A percentile compares a stretch with the other conserved stretches of the same genome.
Conservation (phyloP, 2,113 vertebrate species). For the Pelusios castaneus region DNA sequence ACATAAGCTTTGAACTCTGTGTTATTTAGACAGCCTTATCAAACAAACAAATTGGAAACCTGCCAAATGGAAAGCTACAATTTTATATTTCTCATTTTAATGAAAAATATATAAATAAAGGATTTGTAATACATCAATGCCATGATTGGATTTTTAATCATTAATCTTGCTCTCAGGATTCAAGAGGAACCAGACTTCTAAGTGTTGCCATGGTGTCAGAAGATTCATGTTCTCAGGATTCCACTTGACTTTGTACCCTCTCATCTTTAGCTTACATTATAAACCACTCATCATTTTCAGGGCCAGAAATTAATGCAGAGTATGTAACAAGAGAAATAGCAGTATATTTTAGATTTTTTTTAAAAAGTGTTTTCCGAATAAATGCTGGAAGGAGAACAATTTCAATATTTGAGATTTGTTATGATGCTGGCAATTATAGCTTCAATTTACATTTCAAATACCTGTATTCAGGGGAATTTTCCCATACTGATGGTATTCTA, state of each 20-base stretch:
- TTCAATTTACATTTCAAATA: conserved; percentile 17
- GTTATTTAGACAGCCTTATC: background rate
- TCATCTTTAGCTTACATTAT: conserved; percentile 5
- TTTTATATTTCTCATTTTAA: background rate
- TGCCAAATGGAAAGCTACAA: background rate
- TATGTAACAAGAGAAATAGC: background rate
- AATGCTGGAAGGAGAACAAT: background rate
- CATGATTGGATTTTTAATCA: background rate
- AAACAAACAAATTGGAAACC: background rate
- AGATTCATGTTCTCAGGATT: background rate
- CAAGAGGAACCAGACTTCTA: background rate
- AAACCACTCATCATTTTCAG: background rate
- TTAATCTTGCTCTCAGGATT: conserved; percentile 28
- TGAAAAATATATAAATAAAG: background rate
- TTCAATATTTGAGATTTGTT: background rate
- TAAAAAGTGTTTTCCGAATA: background rate
- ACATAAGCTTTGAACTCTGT: background rate
- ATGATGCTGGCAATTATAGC: background rate
- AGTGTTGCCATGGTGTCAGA: background rate
- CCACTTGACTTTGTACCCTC: background rate
- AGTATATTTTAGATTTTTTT: background rate
- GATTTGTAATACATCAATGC: background rate
- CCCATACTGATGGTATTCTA: background rate
- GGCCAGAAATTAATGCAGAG: background rate
- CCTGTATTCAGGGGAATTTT: background rate